phyloP scores from a whole-genome alignment of 2,888 invertebrate species.

The Thelaira solivaga region DNA sequence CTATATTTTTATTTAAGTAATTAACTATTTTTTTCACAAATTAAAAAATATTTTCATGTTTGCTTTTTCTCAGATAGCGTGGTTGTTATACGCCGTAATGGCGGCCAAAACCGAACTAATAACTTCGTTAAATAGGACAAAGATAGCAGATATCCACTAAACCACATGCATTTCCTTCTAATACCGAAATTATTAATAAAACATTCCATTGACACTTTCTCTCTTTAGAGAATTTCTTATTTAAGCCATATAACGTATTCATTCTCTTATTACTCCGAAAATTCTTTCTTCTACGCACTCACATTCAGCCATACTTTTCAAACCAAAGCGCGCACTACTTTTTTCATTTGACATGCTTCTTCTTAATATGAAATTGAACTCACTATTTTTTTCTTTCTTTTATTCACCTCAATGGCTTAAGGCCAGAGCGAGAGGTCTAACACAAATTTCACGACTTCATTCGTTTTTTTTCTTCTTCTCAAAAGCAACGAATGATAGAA shows the following conservation, averaged over 20 bases:
- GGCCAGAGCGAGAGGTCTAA: conserved; percentile 54
- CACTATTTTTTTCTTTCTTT: conserved; percentile 49
- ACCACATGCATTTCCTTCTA: conserved; percentile 39
- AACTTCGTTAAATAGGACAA: conserved; percentile 52
- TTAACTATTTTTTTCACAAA: conserved; percentile 11
- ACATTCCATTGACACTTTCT: not conserved
- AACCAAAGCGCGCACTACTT: conserved; percentile 37
- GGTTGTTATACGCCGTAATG: conserved; percentile 85
- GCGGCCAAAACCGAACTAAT: conserved; percentile 78
- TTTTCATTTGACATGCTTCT: conserved; percentile 34
- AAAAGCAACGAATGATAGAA: conserved; percentile 61
- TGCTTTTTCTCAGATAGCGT: conserved; percentile 71
- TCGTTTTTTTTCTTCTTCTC: conserved; percentile 52
- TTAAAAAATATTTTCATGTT: conserved; percentile 65
- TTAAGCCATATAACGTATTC: conserved; percentile 14
- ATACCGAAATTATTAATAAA: conserved; percentile 28
- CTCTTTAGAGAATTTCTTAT: not conserved
- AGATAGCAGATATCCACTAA: conserved; percentile 22
- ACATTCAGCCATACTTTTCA: conserved; percentile 15
- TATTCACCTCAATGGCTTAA: not conserved
- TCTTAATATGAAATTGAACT: conserved; percentile 6
- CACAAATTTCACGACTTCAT: conserved; percentile 41
- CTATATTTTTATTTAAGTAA: conserved; percentile 7
- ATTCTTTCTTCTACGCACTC: conserved; percentile 17
- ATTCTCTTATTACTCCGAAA: conserved; percentile 54